Evolutionary conservation across 2,113 vertebrate genomes (phyloP).

Genomic region (Caretta caretta): DNA sequence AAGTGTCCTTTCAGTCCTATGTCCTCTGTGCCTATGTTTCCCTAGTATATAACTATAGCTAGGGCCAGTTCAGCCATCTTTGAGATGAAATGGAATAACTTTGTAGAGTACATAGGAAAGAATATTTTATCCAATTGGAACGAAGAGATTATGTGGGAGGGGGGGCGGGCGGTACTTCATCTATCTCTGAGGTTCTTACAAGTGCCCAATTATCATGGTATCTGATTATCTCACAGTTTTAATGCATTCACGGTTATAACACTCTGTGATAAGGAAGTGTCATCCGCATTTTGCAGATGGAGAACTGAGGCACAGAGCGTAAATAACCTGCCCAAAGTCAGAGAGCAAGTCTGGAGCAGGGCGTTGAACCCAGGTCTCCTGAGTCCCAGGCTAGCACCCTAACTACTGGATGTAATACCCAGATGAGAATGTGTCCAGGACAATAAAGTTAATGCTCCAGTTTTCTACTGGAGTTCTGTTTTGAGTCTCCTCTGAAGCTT

Average conservation of each 20-base stretch:
- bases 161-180: background rate
- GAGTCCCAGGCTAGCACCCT: background rate
- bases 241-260: too few relatives aligned
- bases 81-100: background rate
- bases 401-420: fast-evolving
- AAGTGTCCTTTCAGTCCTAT: background rate
- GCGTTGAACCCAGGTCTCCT: background rate
- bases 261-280: too few relatives aligned
- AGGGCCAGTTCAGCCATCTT: background rate
- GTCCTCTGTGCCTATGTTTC: background rate
- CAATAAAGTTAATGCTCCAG: background rate
- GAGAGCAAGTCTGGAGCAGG: background rate
- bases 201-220: background rate
- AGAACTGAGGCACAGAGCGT: background rate
- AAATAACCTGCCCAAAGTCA: background rate
- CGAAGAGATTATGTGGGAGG: background rate
- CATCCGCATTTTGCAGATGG: too few relatives aligned
- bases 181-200: background rate
- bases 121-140: constrained; percentile 29
- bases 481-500: background rate
- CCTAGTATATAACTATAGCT: constrained; percentile 6
- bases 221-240: background rate
- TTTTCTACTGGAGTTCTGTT: background rate
- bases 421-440: background rate
- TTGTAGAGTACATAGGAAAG: background rate